These are phyloP conservation scores for Ceratina australensis DNA, from an alignment of 1,140 invertebrate genomes.

Conservation along the genomic window DNA sequence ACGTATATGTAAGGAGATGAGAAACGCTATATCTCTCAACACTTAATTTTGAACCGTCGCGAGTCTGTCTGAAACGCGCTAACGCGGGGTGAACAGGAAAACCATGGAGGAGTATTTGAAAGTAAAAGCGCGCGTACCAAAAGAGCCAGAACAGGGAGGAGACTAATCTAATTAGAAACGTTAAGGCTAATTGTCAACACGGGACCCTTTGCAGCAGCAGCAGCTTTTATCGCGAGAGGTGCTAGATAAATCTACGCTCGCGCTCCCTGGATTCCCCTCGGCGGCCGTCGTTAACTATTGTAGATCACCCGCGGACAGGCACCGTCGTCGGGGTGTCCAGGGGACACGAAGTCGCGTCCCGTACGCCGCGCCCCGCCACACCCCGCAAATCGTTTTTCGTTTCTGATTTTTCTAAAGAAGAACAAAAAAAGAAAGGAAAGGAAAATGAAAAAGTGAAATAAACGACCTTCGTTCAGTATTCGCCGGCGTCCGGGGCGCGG, in stretches of 20 bases:
- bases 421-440: too few relatives aligned
- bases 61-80: slow-evolving; percentile 22
- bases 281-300: too few relatives aligned
- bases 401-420: neutral
- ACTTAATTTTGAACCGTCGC: slow-evolving; percentile 24
- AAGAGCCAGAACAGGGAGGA: slow-evolving; percentile 3
- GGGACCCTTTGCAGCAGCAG: slow-evolving; percentile 64
- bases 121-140: slow-evolving; percentile 28
- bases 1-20: slow-evolving; percentile 5
- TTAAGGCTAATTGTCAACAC: slow-evolving; percentile 55
- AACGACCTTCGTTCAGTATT: slow-evolving; percentile 16
- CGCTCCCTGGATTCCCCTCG: slow-evolving; percentile 1
- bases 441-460: too few relatives aligned
- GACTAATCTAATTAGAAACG: slow-evolving; percentile 6
- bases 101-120: slow-evolving; percentile 8
- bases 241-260: slow-evolving; percentile 46
- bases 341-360: neutral
- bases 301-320: too few relatives aligned
- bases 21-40: neutral
- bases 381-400: neutral
- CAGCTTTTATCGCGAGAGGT: slow-evolving; percentile 55
- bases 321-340: too few relatives aligned
- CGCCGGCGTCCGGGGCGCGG: slow-evolving; percentile 11
- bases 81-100: neutral
- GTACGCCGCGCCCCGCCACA: neutral